Base-by-base conservation (phyloP, 1,140 invertebrate species). In the Drosophila ercepeae region DNA sequence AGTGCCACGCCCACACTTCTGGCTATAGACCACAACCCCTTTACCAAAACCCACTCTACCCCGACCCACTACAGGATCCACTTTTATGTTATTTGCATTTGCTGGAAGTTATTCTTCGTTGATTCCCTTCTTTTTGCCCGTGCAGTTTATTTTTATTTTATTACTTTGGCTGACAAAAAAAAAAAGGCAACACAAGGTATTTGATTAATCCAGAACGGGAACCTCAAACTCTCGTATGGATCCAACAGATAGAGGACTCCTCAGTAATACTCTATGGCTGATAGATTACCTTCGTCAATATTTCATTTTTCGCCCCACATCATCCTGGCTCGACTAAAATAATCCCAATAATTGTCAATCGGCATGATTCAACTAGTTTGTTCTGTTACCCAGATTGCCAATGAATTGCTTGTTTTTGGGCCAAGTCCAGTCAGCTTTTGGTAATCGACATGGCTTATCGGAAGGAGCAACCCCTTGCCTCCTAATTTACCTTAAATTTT, bases 61-160 rank as follows among this genome's bases (percentile, higher is more conserved):
- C 11, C 41, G 14, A 7, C 11, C 34, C 19, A 7, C 18, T 34
- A 18, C 13, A 16, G n/a, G 23, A 36, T 14, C 8, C 7, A 44
- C 29, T 34, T 29, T 61, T 46, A 53, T 39, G 70, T 69, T 84
- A 86, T 86, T 86, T 86, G 82, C 81, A 86, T 88, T 86, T 72
- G 67, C 67, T 67, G 78, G 27, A 79, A 64, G 57, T 67, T 55
- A 41, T 74, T 63, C 63, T 25, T 29, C 45, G 55, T 44, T 54
- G 14, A 8, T 18, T 58, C 61, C 18, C 32, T 55, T 57, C 49
- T 41, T 58, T 34, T 18, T 36, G 18, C 51, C 34, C 16, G 29
- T 21, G 48, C 64, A 78, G 67, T 83, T 78, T 49, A 83, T 83
- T 83, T 72, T 46, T 59, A 63, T 71, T 83, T 78, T 61, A 63